phyloP scores from a whole-genome alignment of 2,797 vertebrate species.

The Halcyon badia region DNA sequence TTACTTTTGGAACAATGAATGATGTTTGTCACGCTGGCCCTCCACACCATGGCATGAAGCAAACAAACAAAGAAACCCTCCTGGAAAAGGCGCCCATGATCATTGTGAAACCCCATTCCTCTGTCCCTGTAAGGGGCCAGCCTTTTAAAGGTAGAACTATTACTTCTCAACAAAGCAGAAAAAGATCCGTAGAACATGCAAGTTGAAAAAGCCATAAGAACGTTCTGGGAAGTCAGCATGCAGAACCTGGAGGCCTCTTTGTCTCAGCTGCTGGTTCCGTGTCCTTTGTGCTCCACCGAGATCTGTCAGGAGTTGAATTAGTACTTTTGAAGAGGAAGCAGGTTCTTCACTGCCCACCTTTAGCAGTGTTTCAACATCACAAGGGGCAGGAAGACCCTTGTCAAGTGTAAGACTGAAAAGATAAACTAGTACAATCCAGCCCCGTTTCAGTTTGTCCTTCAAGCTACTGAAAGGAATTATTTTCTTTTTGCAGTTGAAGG shows the following conservation, averaged over 20 bases:
- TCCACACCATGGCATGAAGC: neutral
- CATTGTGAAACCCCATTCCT: neutral
- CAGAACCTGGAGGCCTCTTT: neutral
- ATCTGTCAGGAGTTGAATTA: neutral
- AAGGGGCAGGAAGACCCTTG: neutral
- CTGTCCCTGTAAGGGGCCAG: conserved; percentile 13
- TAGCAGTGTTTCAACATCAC: neutral
- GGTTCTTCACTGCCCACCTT: neutral
- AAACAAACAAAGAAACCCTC: neutral
- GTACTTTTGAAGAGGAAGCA: neutral
- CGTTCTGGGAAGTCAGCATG: neutral
- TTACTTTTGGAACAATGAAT: conserved; percentile 27
- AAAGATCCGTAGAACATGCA: neutral
- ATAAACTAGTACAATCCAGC: neutral
- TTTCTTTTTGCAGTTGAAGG: neutral
- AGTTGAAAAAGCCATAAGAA: conserved; percentile 1
- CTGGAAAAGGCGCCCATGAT: conserved; percentile 18
- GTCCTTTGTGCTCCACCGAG: neutral
- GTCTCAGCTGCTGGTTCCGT: conserved; percentile 8
- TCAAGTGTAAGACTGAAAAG: neutral
- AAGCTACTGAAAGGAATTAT: neutral
- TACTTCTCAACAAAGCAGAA: conserved; percentile 42
- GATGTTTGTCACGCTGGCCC: conserved; percentile 1
- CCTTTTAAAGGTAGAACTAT: conserved; percentile 1
- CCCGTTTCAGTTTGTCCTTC: neutral